Percentiles rank a stretch among this genome's conserved stretches.
Conservation (phyloP, 2,888 invertebrate species). For the Blastobasis lacticolella region DNA sequence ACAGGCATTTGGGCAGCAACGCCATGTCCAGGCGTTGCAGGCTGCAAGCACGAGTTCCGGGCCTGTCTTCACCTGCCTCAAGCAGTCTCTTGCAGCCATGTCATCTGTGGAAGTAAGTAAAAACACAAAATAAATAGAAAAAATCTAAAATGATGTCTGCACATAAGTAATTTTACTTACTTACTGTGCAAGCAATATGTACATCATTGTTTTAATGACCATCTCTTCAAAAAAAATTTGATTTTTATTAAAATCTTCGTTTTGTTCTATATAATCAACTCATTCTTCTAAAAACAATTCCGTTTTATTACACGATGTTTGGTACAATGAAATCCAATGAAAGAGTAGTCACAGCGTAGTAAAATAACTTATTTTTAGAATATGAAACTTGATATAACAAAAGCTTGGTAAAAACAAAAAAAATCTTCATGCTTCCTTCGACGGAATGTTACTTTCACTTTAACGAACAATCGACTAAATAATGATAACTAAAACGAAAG, state of each 20-base stretch:
- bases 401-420: background rate
- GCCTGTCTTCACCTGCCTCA: conserved; percentile 27
- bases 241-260: background rate
- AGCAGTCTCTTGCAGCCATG: conserved; percentile 27
- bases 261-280: background rate
- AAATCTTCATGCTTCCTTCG: background rate
- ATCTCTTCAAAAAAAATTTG: background rate
- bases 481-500: too few species aligned
- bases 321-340: background rate
- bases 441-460: background rate
- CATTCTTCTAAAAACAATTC: background rate
- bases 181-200: too few species aligned
- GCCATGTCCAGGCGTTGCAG: conserved; percentile 37
- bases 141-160: background rate
- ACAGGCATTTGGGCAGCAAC: conserved; percentile 30
- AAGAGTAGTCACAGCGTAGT: background rate
- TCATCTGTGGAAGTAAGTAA: conserved; percentile 14
- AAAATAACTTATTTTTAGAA: background rate
- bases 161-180: too few species aligned
- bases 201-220: background rate
- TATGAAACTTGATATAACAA: background rate
- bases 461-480: too few species aligned
- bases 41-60: conserved; percentile 26
- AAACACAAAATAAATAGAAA: conserved; percentile 2
- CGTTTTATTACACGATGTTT: background rate